Evolutionary conservation across 92 coral and sea anemone genomes (phyloP), one percentile per base, ranked within the genome.

Genomic region (Bergia sp.): DNA sequence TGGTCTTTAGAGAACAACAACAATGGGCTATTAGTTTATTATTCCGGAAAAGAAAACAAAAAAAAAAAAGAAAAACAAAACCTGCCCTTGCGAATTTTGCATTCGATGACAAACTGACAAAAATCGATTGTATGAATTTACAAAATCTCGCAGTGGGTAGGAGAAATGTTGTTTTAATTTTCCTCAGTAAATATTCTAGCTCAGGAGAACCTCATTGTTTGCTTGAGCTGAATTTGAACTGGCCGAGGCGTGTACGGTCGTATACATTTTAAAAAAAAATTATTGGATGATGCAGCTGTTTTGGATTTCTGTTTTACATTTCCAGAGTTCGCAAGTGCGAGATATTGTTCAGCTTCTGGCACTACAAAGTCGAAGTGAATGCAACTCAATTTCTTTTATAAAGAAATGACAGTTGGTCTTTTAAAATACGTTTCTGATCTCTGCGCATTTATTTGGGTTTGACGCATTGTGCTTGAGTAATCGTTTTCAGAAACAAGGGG

Each of bases 1-100:
- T 73, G 61, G 10, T 37, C 18, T 10, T 72, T 20, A 15, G 67
- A 37, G 1, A 36, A 16, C 36, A 82, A 65, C 12, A 43, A 84
- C 87, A 84, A 84, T 84, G 45, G 64, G 18, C 67, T 37, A 16
- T 84, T 72, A 71, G 64, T 37, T 75, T 15, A 73, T 84, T 84
- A 39, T 69, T 47, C 42, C 69, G 20, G 42, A 13, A 2, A 42
- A 13, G 41, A 67, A 69, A 43, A 45, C 50, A 84, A 44, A 73
- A 84, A n/a, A 45, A 45, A 29, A 29, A 29, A 29, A 29, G 29
- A 29, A 29, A 29, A 29, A 29, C 29, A 29, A 29, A 29, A 29
- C 16, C 11, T n/a, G 69, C 50, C 40, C 40, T 57, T 3, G 42
- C 43, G 40, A 40, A 41, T 65, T 37, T 69, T 18, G 64, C 79